Evolutionary conservation across 64 coral and sea anemone species (phyloP).

Genomic region (Montipora foliosa): DNA sequence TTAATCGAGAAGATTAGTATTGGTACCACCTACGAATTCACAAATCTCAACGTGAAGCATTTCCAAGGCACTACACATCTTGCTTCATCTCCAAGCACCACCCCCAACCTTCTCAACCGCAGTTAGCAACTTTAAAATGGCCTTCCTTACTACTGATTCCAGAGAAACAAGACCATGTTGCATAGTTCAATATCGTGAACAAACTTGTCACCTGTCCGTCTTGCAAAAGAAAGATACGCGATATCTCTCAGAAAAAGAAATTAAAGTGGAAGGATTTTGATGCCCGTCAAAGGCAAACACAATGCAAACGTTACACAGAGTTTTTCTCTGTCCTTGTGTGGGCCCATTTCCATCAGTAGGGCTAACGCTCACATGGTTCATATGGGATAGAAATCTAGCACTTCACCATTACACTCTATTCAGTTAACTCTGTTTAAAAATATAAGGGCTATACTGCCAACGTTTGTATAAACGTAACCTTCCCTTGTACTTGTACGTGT

Average conservation of each 20-base stretch:
- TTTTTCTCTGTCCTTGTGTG: no score
- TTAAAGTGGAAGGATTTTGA: slow-evolving; percentile 58
- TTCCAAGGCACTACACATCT: slow-evolving; percentile 31
- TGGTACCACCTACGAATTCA: not conserved
- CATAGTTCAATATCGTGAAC: slow-evolving; percentile 55
- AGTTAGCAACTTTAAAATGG: slow-evolving; percentile 25
- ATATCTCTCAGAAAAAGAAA: slow-evolving; percentile 47
- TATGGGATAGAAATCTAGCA: no score
- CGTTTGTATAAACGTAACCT: no score
- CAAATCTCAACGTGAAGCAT: slow-evolving; percentile 47
- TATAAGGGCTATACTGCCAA: no score
- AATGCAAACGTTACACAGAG: slow-evolving; percentile 26
- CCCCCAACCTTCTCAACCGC: not conserved
- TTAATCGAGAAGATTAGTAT: slow-evolving; percentile 2
- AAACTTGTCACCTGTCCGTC: slow-evolving; percentile 52
- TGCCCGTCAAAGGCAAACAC: slow-evolving; percentile 13
- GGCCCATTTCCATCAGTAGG: no score
- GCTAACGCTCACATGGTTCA: no score
- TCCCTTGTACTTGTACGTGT: no score
- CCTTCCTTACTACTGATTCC: slow-evolving; percentile 48
- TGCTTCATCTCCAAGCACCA: slow-evolving; percentile 27
- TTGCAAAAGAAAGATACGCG: slow-evolving; percentile 64
- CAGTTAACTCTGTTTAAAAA: no score
- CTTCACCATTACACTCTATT: no score
- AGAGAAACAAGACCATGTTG: slow-evolving; percentile 52